phyloP scores from a whole-genome alignment of 2,888 invertebrate genomes.

The Sisyra terminalis region DNA sequence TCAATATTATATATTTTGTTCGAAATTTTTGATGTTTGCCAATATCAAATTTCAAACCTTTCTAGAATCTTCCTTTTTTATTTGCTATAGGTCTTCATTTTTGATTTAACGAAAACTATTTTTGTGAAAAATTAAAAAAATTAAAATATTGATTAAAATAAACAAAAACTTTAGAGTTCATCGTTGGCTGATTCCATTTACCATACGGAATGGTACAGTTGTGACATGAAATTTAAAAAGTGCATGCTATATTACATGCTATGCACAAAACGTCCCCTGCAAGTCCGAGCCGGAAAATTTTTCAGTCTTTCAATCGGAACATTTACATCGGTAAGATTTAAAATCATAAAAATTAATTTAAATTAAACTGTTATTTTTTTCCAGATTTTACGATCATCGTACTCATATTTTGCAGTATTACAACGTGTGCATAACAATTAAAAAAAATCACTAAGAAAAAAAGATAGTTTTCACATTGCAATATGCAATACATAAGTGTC shows the following conservation, averaged over 20 bases:
- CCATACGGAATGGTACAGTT: constrained; percentile 24
- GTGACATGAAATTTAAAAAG: constrained; percentile 24
- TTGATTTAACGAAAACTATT: too few relatives aligned
- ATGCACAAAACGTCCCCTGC: constrained; percentile 29
- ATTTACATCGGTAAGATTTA: constrained; percentile 30
- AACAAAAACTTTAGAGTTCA: constrained; percentile 24
- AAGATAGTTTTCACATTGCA: neutral
- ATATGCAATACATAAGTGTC: too few relatives aligned
- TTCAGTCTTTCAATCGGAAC: constrained; percentile 34
- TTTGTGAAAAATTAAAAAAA: too few relatives aligned
- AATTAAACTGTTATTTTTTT: constrained; percentile 16
- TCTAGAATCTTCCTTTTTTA: too few relatives aligned
- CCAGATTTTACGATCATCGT: constrained; percentile 38
- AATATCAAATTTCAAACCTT: too few relatives aligned
- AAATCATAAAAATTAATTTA: too few relatives aligned
- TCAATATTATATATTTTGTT: too few relatives aligned
- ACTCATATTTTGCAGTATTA: constrained; percentile 34
- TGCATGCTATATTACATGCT: constrained; percentile 30
- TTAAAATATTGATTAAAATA: too few relatives aligned
- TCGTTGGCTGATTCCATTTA: constrained; percentile 27
- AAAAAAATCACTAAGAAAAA: neutral
- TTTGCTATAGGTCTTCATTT: too few relatives aligned
- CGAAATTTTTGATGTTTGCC: too few relatives aligned
- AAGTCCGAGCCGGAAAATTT: constrained; percentile 29
- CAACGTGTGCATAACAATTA: constrained; percentile 11